phyloP scores from a whole-genome alignment of 2,113 vertebrate species.

The western clawed frog (Xenopus tropicalis) region UCB_Xtro_10.0 CM004444.2:161153501-161154000 shows the following conservation, averaged over 20 bases:
- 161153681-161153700: background rate
- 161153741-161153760: background rate
- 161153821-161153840: background rate
- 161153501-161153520: too few relatives aligned
- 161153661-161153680: background rate
- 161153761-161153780: background rate
- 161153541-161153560: constrained; percentile 23
- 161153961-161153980: too few relatives aligned
- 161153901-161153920: background rate
- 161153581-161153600: constrained; percentile 5
- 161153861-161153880: too few relatives aligned
- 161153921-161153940: background rate
- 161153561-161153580: constrained; percentile 11
- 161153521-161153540: too few relatives aligned
- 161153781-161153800: background rate
- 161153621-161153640: background rate
- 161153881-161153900: background rate
- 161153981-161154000: too few relatives aligned
- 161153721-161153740: background rate
- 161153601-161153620: too few relatives aligned
- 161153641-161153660: background rate
- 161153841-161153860: background rate
- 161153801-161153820: background rate
- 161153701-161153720: background rate
- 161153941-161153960: too few relatives aligned